Evolutionary conservation across 2,113 vertebrate genomes (phyloP).

Genomic region (Formicarius rufipectus): DNA sequence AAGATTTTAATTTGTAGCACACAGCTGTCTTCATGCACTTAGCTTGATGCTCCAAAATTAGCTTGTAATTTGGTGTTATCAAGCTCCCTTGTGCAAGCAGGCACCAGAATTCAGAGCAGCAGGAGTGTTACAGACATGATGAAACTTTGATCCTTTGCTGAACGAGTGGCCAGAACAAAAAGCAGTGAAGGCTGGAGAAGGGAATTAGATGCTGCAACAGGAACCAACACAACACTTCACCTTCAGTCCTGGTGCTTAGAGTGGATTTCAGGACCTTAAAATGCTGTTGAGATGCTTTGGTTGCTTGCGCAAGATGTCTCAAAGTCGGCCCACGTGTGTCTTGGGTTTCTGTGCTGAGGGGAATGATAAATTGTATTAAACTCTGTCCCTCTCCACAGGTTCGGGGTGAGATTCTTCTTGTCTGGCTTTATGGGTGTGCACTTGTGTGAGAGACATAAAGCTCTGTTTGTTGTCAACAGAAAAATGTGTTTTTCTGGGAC

Average conservation of each 20-base stretch:
- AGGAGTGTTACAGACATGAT: not conserved
- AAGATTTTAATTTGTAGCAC: constrained; percentile 40
- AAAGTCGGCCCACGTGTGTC: not conserved
- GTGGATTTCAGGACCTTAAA: not conserved
- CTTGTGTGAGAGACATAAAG: not conserved
- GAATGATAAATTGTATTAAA: not conserved
- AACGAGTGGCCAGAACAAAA: not conserved
- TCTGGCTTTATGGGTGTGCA: not conserved
- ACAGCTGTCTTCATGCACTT: constrained; percentile 31
- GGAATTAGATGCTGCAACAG: not conserved
- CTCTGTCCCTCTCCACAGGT: not conserved
- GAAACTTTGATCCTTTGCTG: not conserved
- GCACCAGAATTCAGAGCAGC: constrained; percentile 28
- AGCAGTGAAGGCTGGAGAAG: not conserved
- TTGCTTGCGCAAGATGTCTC: not conserved
- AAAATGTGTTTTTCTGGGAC: not conserved
- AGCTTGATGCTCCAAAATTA: constrained; percentile 47
- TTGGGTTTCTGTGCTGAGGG: not conserved
- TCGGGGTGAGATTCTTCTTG: not conserved
- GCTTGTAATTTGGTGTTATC: constrained; percentile 50
- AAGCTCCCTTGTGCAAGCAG: constrained; percentile 19
- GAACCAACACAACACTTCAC: not conserved
- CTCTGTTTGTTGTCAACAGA: not conserved
- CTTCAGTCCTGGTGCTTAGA: not conserved
- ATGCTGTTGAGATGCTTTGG: not conserved